Evolutionary conservation across 2,888 invertebrate species (phyloP).

Genomic region (Melipona bicolor): DNA sequence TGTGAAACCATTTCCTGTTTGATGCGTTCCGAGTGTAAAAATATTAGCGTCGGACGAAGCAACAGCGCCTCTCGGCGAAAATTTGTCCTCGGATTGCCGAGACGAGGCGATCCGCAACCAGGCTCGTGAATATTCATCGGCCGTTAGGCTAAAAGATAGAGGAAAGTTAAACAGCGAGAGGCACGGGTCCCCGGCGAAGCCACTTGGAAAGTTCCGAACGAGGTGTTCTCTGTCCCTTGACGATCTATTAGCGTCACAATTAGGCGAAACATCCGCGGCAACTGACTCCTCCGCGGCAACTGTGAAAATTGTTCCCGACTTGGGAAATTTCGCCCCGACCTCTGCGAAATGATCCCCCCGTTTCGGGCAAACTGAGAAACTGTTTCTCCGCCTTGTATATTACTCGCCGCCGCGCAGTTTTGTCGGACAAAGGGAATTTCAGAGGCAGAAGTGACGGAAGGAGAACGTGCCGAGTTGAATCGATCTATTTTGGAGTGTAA

Average conservation of each 20-base stretch:
- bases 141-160: slow-evolving; percentile 47
- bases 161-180: slow-evolving; percentile 48
- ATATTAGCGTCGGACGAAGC: slow-evolving; percentile 29
- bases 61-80: slow-evolving; percentile 26
- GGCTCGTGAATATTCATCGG: slow-evolving; percentile 65
- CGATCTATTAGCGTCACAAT: slow-evolving; percentile 52
- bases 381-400: not conserved
- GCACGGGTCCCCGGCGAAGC: slow-evolving; percentile 23
- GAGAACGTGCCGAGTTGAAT: too few species aligned
- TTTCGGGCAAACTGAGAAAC: not conserved
- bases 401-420: too few species aligned
- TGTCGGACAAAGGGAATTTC: too few species aligned
- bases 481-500: too few species aligned
- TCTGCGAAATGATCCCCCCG: slow-evolving; percentile 2
- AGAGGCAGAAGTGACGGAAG: too few species aligned
- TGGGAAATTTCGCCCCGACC: slow-evolving; percentile 12
- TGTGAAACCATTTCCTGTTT: slow-evolving; percentile 52
- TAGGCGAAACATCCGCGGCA: slow-evolving; percentile 43
- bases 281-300: slow-evolving; percentile 5
- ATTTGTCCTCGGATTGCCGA: slow-evolving; percentile 62
- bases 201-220: slow-evolving; percentile 50
- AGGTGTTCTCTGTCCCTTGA: slow-evolving; percentile 28
- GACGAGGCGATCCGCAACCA: slow-evolving; percentile 46
- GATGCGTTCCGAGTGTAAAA: slow-evolving; percentile 44
- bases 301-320: slow-evolving; percentile 37